phyloP scores from a whole-genome alignment of 2,888 invertebrate species.

The Beris morrisii region DNA sequence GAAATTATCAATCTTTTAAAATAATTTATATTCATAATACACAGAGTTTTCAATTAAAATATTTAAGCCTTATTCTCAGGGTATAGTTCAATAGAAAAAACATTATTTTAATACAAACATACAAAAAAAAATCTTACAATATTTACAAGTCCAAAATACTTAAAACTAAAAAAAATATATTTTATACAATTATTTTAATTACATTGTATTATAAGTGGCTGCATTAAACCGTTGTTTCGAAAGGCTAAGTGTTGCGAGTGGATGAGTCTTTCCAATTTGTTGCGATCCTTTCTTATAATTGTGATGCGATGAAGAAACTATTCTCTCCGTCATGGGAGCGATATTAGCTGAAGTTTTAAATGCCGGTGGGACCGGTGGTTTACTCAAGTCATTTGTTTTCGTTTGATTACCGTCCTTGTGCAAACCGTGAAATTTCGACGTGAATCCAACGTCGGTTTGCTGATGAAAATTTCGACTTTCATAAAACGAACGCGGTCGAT shows the following conservation, averaged over 20 bases:
- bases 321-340: constrained; percentile 37
- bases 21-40: constrained; percentile 37
- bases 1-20: constrained; percentile 24
- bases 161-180: constrained; percentile 31
- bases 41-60: constrained; percentile 37
- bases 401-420: constrained; percentile 3
- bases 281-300: constrained; percentile 63
- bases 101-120: constrained; percentile 50
- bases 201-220: constrained; percentile 84
- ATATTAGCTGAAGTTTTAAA: constrained; percentile 36
- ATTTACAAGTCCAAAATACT: constrained; percentile 31
- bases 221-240: constrained; percentile 71
- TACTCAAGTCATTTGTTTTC: constrained; percentile 45
- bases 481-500: constrained; percentile 51
- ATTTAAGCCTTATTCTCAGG: constrained; percentile 37
- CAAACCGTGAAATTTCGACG: constrained; percentile 10
- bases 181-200: constrained; percentile 50
- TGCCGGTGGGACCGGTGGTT: constrained; percentile 56
- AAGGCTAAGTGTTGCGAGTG: constrained; percentile 82
- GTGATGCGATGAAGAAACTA: constrained; percentile 41
- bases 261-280: constrained; percentile 92
- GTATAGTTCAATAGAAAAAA: constrained; percentile 46
- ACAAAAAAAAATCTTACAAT: constrained; percentile 44
- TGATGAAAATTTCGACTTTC: constrained; percentile 46
- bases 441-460: constrained; percentile 47